Conservation (phyloP, 2,888 invertebrate genomes). For the Stictocephala bisonia region DNA sequence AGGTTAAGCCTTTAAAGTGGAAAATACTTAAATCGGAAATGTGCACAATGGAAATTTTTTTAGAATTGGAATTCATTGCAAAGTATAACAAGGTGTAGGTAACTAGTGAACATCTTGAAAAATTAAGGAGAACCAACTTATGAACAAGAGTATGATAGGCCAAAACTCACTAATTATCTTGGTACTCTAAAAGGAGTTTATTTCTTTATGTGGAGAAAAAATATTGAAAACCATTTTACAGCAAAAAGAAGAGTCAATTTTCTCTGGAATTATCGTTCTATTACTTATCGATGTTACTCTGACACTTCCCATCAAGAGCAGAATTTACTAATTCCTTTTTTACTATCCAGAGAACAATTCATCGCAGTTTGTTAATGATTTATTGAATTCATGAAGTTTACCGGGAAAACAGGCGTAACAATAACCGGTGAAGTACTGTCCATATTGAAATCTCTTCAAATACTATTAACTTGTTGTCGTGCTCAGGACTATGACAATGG, state of each 20-base stretch:
- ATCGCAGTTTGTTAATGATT: slow-evolving; percentile 35
- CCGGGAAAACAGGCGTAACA: slow-evolving; percentile 29
- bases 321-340: slow-evolving; percentile 26
- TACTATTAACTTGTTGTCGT: slow-evolving; percentile 16
- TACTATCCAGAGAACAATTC: slow-evolving; percentile 7
- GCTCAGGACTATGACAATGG: slow-evolving; percentile 42
- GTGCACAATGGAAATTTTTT: slow-evolving; percentile 44
- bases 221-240: slow-evolving; percentile 26
- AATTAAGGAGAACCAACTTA: slow-evolving; percentile 26
- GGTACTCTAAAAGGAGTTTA: slow-evolving; percentile 42
- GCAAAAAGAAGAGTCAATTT: slow-evolving; percentile 26
- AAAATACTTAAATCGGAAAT: slow-evolving; percentile 27
- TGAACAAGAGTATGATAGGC: slow-evolving; percentile 24
- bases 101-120: slow-evolving; percentile 38
- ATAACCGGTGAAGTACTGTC: slow-evolving; percentile 17
- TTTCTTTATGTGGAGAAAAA: slow-evolving; percentile 32
- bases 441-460: slow-evolving; percentile 12
- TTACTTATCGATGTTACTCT: slow-evolving; percentile 42
- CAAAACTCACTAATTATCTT: slow-evolving; percentile 38
- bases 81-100: slow-evolving; percentile 35
- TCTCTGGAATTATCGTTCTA: slow-evolving; percentile 34
- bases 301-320: slow-evolving; percentile 40
- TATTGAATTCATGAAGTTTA: slow-evolving; percentile 9
- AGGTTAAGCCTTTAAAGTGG: slow-evolving; percentile 37
- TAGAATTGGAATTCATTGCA: slow-evolving; percentile 24